A percentile compares a stretch with the other conserved stretches of the same genome.
Evolutionary conservation across 1,140 invertebrate genomes (phyloP).

Genomic region (Cherax destructor): DNA sequence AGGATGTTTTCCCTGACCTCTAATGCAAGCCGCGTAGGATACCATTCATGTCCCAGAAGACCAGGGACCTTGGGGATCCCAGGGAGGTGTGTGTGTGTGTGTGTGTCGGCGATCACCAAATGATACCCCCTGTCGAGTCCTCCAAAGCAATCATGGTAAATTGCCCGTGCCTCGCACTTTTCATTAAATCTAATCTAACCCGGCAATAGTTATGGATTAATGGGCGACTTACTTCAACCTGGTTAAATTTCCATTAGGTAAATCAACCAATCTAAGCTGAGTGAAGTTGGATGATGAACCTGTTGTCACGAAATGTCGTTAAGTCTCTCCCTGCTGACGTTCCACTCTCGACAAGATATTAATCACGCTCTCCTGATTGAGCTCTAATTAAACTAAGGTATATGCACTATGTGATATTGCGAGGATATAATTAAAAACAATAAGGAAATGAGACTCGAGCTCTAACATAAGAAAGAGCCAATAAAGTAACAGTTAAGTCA

Average conservation of each 20-base stretch:
- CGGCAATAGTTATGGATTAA: constrained; percentile 9
- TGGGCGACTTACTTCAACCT: not conserved
- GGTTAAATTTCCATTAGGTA: constrained; percentile 32
- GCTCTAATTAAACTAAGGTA: not conserved
- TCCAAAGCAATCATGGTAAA: not conserved
- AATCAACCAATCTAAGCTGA: constrained; percentile 40
- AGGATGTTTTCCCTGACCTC: no score
- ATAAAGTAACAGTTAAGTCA: no score
- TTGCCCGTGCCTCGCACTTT: not conserved
- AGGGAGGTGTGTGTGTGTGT: constrained; percentile 1
- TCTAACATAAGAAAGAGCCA: no score
- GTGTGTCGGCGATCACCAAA: not conserved
- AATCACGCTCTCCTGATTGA: not conserved
- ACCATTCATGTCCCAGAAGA: no score
- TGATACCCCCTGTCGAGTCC: not conserved
- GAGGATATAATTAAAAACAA: no score
- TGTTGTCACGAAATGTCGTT: constrained; percentile 15
- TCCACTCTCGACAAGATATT: not conserved
- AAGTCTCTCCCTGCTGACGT: not conserved
- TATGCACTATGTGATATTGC: not conserved
- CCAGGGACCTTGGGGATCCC: not conserved
- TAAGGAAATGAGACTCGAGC: no score
- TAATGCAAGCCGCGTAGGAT: no score
- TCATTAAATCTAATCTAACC: constrained; percentile 10
- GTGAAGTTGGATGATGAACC: constrained; percentile 27